Evolutionary conservation across 2,113 vertebrate species (phyloP).

Genomic region (Odontophorus gujanensis): DNA sequence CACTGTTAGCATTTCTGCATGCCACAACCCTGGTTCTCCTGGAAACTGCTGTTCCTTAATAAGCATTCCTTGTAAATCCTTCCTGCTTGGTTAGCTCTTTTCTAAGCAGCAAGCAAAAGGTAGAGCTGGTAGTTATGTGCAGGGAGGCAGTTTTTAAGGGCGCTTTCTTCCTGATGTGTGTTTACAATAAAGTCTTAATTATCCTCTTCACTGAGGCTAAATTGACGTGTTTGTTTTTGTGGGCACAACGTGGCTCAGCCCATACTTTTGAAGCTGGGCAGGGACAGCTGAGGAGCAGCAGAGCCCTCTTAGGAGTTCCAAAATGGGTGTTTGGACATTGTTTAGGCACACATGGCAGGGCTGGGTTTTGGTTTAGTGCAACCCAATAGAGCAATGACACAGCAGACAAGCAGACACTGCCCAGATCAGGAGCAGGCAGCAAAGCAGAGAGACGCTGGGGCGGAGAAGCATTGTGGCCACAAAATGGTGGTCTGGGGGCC

Average conservation of each 20-base stretch:
- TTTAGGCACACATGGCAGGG: not conserved
- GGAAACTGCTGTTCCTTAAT: not conserved
- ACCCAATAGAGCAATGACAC: not conserved
- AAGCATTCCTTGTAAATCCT: not conserved
- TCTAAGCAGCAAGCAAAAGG: conserved; percentile 3
- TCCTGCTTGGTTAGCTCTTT: not conserved
- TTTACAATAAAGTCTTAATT: conserved; percentile 53
- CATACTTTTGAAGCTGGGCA: not conserved
- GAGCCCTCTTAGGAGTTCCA: not conserved
- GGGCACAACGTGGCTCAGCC: not conserved
- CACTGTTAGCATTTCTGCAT: not conserved
- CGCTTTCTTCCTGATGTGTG: not conserved
- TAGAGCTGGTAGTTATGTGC: not conserved
- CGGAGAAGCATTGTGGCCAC: not conserved
- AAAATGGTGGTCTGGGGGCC: not conserved
- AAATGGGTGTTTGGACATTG: not conserved
- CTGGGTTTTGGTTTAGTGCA: not conserved
- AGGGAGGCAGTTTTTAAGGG: not conserved
- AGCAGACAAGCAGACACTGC: not conserved
- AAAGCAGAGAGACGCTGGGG: not conserved
- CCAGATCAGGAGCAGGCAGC: not conserved
- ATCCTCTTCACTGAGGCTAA: not conserved
- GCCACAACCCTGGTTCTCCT: not conserved
- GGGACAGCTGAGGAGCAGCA: not conserved
- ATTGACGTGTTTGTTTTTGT: not conserved